Evolutionary conservation across 2,113 vertebrate genomes (phyloP), one percentile per base, ranked within the genome.

Genomic region (Chitala chitala): DNA sequence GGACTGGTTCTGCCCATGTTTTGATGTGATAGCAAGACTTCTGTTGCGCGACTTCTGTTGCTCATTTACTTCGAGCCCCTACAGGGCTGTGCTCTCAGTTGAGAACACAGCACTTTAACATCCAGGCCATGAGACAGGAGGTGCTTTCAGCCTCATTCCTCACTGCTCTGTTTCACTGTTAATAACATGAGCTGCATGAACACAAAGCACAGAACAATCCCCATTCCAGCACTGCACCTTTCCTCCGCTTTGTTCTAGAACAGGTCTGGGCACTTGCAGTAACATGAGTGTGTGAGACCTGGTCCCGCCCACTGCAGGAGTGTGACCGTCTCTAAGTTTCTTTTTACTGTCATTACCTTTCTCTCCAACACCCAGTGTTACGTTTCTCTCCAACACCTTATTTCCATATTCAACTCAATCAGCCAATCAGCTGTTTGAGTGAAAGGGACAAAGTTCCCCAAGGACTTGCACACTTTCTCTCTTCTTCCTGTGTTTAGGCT

Each of bases 381-480:
- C 48, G 26, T 36, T 13, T 31, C 4, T 24, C 20, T 7, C 46
- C 22, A 42, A 8, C 51, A 3, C 44, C 36, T 40, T 5, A 73
- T 73, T 73, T 73, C 42, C 72, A 73, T 73, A 50, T 48, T 64
- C 26, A 22, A 7, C 20, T 24, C 20, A 10, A 20, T 33, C n/a
- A 64, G 58, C 72, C 72, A 73, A 73, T 73, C 38, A 64, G 72
- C 44, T 13, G 29, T 29, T 5, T 9, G 2, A 10, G 7, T 56
- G 24, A 72, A 58, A 72, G 29, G 71, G n/a, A 22, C 58, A 73
- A 73, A 73, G 72, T 73, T 61, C 58, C 20, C 36, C 20, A 31
- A 38, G 58, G 72, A 26, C 12, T 63, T 24, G 9, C 46, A 22
- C n/a, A 38, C 51, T 59, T 44, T 55, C 38, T 55, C 40, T 61